Evolutionary conservation across 2,797 vertebrate species (phyloP), one percentile per base, ranked within the genome.

Genomic region (Graptemys geographica): DNA sequence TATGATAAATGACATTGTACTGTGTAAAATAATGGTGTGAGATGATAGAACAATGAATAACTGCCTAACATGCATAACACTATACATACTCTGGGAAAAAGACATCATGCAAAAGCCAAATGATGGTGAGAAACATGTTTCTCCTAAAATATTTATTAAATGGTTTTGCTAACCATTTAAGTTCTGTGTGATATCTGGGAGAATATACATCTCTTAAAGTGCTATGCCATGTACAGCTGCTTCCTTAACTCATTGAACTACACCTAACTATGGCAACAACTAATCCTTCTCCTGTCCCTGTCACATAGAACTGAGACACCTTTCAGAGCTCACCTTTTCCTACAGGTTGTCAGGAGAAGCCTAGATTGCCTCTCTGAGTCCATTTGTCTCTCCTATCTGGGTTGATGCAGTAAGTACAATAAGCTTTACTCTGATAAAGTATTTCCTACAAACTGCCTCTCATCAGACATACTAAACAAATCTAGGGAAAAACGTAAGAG

Each of bases 71-170:
- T 33, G 3, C 18, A 74, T 84, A 69, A 91, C 91, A 84, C 5
- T 49, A 2, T 15, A 23, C n/a, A 76, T 12, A 6, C 74, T 95
- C 53, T 49, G 89, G 52, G 4, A 57, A 90, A 79, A 90, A 79
- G 0, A 0, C 2, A 53, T 52, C 2, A 23, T 44, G 78, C 1
- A 81, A 84, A 84, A 86, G 0, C 5, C 16, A 41, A 49, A 86
- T 16, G 23, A 62, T 44, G 13, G 1, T 37, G 8, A 65, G 16
- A 90, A 84, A 72, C 65, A 11, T 62, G 19, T 12, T 31, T 27
- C 1, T 78, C 3, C 4, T 82, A 85, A 79, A 5, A 65, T 16
- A 41, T 1, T 16, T 12, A 21, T 85, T 83, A 83, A 5, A 85
- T 1, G 2, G 4, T 25, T 6, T 44, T 13, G 10, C 37, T 57